These are phyloP conservation scores for Boleophthalmus pectinirostris DNA, from an alignment of 2,113 vertebrate species.

Conservation along the genomic window DNA sequence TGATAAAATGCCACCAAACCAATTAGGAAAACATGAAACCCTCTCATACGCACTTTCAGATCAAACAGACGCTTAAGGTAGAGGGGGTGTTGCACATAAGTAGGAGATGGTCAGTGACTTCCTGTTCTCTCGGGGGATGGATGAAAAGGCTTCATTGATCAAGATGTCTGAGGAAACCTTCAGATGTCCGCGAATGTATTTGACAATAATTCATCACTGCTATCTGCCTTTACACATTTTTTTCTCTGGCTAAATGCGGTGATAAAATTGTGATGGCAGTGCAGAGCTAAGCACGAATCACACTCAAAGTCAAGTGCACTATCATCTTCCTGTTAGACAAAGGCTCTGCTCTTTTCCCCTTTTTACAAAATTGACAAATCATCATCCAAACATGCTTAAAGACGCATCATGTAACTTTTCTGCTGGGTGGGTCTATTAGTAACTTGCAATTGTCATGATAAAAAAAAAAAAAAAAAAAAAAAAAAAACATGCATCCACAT, in stretches of 20 bases:
- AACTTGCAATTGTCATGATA: no score
- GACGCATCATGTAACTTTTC: no score
- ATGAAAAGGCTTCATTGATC: slow-evolving; percentile 51
- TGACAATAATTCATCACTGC: slow-evolving; percentile 34
- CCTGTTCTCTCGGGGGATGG: slow-evolving; percentile 18
- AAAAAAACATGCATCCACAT: no score
- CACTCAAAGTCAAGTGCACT: neutral
- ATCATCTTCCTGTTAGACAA: neutral
- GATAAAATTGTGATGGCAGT: neutral
- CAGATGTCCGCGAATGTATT: slow-evolving; percentile 32
- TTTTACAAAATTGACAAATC: neutral
- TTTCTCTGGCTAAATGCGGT: slow-evolving; percentile 5
- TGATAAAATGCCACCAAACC: neutral
- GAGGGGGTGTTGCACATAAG: slow-evolving; percentile 1
- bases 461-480: no score
- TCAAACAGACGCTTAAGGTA: slow-evolving; percentile 4
- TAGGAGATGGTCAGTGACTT: slow-evolving; percentile 33
- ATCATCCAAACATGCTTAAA: neutral
- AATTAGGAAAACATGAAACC: neutral
- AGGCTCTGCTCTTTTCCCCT: neutral
- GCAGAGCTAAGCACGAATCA: slow-evolving; percentile 2
- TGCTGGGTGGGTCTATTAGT: no score
- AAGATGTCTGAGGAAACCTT: slow-evolving; percentile 45
- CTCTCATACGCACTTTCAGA: neutral
- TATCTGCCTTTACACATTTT: slow-evolving; percentile 32